Base-by-base conservation (phyloP, 2,888 invertebrate species). In the Tridacna crocea region DNA sequence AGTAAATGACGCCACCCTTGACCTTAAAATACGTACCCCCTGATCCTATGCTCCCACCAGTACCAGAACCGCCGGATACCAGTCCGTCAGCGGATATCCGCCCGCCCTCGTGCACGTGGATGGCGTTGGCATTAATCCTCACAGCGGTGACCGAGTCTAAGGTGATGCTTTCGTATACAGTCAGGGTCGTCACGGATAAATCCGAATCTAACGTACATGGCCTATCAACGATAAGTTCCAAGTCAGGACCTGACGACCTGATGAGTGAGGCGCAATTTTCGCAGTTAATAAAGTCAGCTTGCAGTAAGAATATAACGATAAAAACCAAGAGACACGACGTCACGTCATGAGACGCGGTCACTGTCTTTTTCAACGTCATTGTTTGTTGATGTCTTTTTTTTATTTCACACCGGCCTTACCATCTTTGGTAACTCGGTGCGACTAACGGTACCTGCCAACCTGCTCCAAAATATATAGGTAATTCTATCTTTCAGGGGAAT, bases 11-110 rank as follows among this genome's bases (percentile, higher is more conserved):
- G 36, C 36, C 36, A n/a, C n/a, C 36, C 8, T 8, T 36, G 36
- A 36, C 36, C 3, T 36, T 36, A 36, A 2, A 36, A 36, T 26
- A 48, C 65, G n/a, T 70, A 82, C 82, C 82, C 76, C 82, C 82
- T 11, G 82, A 78, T 48, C 82, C 82, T 0, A 76, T 72, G 24
- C 36, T 66, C 27, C 48, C 75, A n/a, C 82, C 82, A n/a, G n/a
- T 48, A 13, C 82, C 82, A 13, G 65, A 17, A 24, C 79, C 75
- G 13, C 58, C 55, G 24, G 61, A 27, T 12, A 48, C 27, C 15
- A 76, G 24, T 6, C 65, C 79, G 51, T 79, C 78, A 19, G 82
- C 78, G 17, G 66, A 26, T 13, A 82, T 51, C 19, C 26, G 75
- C 27, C 75, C 79, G 17, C 79, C 79, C 55, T 63, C 79, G 24